Evolutionary conservation across 2,113 vertebrate genomes (phyloP).

Genomic region (Elachura formosa): DNA sequence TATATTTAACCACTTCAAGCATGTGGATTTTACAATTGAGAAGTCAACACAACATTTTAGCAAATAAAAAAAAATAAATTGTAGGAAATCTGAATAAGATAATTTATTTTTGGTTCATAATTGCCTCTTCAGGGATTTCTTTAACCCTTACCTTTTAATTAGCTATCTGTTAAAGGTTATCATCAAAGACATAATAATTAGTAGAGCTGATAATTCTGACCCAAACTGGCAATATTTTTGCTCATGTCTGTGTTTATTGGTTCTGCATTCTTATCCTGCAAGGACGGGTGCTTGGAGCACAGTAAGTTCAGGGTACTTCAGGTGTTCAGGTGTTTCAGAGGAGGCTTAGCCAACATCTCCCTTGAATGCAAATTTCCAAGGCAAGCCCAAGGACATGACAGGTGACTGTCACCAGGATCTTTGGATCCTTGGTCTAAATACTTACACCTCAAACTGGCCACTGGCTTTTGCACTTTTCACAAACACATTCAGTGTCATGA

Average conservation of each 20-base stretch:
- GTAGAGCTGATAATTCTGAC: neutral
- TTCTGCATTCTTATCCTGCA: neutral
- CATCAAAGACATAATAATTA: neutral
- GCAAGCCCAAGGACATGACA: neutral
- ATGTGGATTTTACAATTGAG: neutral
- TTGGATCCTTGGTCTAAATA: neutral
- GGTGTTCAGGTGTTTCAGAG: neutral
- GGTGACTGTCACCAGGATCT: neutral
- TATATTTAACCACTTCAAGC: neutral
- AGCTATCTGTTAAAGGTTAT: neutral
- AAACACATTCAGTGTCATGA: neutral
- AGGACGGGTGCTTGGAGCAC: neutral
- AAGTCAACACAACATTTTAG: neutral
- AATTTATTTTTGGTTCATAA: neutral
- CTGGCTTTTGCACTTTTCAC: neutral
- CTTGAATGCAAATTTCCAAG: neutral
- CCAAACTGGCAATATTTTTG: neutral
- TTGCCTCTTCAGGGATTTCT: neutral
- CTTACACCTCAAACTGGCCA: neutral
- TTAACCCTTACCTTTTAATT: neutral
- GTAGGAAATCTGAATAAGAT: neutral
- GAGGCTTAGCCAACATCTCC: neutral
- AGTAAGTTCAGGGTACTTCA: fast-evolving
- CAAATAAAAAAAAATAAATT: neutral
- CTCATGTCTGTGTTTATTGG: neutral